Evolutionary conservation across 2,113 vertebrate species (phyloP).

Genomic region (Oceanites oceanicus): DNA sequence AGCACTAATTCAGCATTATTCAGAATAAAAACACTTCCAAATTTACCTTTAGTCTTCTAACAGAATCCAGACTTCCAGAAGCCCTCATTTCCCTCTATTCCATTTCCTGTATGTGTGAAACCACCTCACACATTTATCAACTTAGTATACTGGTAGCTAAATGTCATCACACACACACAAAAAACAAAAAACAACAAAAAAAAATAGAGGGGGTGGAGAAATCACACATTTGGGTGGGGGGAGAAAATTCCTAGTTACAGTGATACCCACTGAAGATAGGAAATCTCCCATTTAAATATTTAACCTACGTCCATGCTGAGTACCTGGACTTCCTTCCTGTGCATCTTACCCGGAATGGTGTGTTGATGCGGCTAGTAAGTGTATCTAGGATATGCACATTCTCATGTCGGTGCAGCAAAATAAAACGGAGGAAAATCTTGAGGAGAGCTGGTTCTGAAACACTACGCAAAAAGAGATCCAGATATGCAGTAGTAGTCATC

Average conservation of each 20-base stretch:
- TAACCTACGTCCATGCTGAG: background rate
- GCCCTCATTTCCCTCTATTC: background rate
- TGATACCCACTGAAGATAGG: background rate
- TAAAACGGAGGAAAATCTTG: conserved; percentile 94
- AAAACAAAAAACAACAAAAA: background rate
- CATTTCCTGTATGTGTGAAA: background rate
- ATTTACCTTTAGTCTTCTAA: background rate
- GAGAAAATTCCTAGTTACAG: background rate
- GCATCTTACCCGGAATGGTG: conserved; percentile 88
- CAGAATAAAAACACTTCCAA: background rate
- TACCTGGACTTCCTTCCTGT: background rate
- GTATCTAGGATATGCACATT: conserved; percentile 93
- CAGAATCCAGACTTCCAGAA: background rate
- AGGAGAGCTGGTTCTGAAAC: conserved; percentile 89
- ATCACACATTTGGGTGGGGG: background rate
- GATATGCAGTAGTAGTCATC: conserved; percentile 94
- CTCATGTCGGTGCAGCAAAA: conserved; percentile 90
- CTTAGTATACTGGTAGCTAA: background rate
- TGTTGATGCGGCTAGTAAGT: conserved; percentile 94
- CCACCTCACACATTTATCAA: background rate
- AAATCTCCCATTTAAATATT: background rate
- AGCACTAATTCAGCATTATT: background rate
- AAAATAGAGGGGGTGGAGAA: background rate
- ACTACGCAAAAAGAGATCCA: conserved; percentile 92
- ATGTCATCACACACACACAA: background rate